phyloP scores from a whole-genome alignment of 2,888 invertebrate genomes.

The Polyommatus icarus region DNA sequence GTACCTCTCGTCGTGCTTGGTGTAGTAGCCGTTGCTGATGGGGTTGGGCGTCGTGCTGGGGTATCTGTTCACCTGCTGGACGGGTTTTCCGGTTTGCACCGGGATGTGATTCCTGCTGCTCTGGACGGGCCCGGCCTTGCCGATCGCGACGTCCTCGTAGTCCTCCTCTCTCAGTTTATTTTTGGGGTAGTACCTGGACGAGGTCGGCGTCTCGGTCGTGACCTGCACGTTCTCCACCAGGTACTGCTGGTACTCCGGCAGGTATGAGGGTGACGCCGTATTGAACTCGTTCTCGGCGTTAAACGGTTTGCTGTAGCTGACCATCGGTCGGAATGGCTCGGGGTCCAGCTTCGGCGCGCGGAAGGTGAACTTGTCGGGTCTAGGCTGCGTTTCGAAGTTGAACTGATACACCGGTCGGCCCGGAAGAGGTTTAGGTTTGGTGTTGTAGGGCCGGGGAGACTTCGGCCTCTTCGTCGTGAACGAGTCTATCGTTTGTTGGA shows the following conservation, averaged over 20 bases:
- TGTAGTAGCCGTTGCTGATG: conserved; percentile 82
- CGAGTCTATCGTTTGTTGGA: conserved; percentile 84
- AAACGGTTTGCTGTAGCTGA: conserved; percentile 78
- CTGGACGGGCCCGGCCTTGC: conserved; percentile 57
- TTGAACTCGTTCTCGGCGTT: conserved; percentile 70
- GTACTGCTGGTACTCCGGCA: conserved; percentile 68
- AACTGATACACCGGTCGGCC: conserved; percentile 85
- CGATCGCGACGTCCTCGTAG: conserved; percentile 60
- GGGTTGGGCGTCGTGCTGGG: conserved; percentile 79
- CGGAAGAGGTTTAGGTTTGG: conserved; percentile 75
- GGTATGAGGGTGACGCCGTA: conserved; percentile 64
- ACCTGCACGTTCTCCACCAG: conserved; percentile 70
- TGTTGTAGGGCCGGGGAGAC: conserved; percentile 59
- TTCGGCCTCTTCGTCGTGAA: conserved; percentile 81
- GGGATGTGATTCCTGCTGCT: conserved; percentile 62
- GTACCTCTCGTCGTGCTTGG: conserved; percentile 83
- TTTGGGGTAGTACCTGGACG: conserved; percentile 75
- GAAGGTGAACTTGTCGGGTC: conserved; percentile 71
- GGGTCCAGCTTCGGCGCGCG: conserved; percentile 78
- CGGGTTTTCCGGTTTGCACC: conserved; percentile 61
- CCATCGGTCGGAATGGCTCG: conserved; percentile 84
- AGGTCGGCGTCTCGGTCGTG: conserved; percentile 75
- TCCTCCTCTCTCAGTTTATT: conserved; percentile 72
- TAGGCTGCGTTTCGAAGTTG: conserved; percentile 83
- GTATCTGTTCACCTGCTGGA: conserved; percentile 57